Conservation (phyloP, 2,797 vertebrate species). For the Lithobates pipiens region DNA sequence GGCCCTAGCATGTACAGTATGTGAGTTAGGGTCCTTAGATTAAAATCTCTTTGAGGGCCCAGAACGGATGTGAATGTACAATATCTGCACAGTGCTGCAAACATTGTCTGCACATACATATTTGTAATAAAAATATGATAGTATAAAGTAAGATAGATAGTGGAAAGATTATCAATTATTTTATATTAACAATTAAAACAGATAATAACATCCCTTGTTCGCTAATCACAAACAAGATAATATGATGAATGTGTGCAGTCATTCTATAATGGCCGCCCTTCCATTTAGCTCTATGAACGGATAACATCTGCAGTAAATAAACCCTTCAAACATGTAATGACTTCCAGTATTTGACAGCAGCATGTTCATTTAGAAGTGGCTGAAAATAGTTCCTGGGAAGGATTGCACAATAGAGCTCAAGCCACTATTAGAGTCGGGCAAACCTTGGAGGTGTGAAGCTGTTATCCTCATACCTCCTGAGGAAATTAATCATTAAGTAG, state of each 20-base stretch:
- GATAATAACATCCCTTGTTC: no score
- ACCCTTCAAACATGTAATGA: constrained; percentile 3
- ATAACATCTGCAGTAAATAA: not conserved
- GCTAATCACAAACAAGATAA: not conserved
- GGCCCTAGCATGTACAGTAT: no score
- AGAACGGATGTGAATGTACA: no score
- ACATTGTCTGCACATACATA: no score
- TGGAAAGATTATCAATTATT: no score
- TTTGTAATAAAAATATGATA: no score
- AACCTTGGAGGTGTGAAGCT: constrained; percentile 10
- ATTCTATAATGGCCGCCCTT: not conserved
- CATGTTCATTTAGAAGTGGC: not conserved
- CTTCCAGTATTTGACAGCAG: constrained; percentile 2
- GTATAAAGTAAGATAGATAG: no score
- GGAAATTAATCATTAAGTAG: constrained; percentile 10
- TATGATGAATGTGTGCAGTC: not conserved
- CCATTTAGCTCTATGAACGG: not conserved
- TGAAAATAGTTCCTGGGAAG: not conserved
- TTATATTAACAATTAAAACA: no score
- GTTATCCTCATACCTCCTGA: constrained; percentile 15
- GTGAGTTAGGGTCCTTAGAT: no score
- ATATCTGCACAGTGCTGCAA: no score
- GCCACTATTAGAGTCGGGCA: not conserved
- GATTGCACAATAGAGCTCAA: not conserved
- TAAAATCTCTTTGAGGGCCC: no score